Base-by-base conservation (phyloP, 1,140 invertebrate species). In the Vanessa tameamea region DNA sequence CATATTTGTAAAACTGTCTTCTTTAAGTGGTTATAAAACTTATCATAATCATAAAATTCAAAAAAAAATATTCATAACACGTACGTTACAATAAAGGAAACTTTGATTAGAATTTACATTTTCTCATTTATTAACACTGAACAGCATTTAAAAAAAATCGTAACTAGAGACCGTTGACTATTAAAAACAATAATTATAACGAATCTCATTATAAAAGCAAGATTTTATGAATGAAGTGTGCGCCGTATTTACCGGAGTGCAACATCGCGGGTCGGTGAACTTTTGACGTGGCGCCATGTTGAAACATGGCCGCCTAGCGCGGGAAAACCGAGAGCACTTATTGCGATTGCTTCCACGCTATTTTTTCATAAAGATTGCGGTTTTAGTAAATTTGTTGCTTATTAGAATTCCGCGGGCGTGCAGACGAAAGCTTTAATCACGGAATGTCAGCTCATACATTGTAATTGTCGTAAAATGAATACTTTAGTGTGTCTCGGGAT, bases 251-350 rank as follows among this genome's bases (percentile, higher is more conserved):
- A 50, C 69, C 72, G 50, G 66, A 77, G 68, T 83, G 81, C 77
- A 83, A 76, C 78, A 75, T 80, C 75, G 70, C 50, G 77, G 83
- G 81, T 89, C 80, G 67, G 47, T 73, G 86, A 84, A 76, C 86
- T 79, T 82, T 85, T 88, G 87, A 88, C 85, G 83, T 83, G 55
- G 67, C 79, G 75, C 78, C 80, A 82, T 78, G 69, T 76, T 80
- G 78, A 65, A 86, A 85, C 70, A 83, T 83, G 84, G 83, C 83
- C 69, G 73, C 64, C 64, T 48, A 73, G 73, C 79, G 85, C 84
- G 84, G 83, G 82, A 86, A 87, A 84, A 78, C 84, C 83, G 69
- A 85, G 79, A 84, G 82, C 84, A 85, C 86, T 87, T 77, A 82
- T 67, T 80, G 72, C 73, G 84, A 88, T 88, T 85, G 83, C 85